Base-by-base conservation (phyloP, 2,113 vertebrate genomes). In the Ancistrus triradiatus region DNA sequence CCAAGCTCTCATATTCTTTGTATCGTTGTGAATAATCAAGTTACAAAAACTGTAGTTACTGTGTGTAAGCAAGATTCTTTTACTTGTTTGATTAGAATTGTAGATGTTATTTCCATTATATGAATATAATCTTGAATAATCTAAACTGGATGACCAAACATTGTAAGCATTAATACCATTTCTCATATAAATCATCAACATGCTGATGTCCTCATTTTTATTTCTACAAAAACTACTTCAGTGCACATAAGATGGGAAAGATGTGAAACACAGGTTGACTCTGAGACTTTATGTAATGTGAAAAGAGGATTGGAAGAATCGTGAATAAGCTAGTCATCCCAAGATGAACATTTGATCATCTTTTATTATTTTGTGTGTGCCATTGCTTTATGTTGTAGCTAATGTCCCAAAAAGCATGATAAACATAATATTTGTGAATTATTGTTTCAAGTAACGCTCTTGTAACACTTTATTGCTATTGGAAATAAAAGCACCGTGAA, bases 401-500 rank as follows among this genome's bases (percentile, higher is more conserved):
- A n/a, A n/a, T n/a, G n/a, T n/a, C n/a, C n/a, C n/a, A n/a, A n/a
- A n/a, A n/a, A n/a, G n/a, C n/a, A n/a, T n/a, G n/a, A n/a, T 5
- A 35, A 55, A 15, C 47, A 21, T 70, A 57, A 31, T 0, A 24
- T 5, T 49, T 55, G 19, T 68, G 37, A 49, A 17, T 44, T 38
- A 15, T 22, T 37, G 31, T 44, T 65, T 68, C n/a, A 46, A 35
- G 7, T 24, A 27, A 48, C 49, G 11, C 53, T 50, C 17, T 14
- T 73, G 64, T 73, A 63, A 11, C 17, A 48, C n/a, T 35, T 67
- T 51, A 58, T 38, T 48, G 19, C 10, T 57, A 24, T 58, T 52
- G 10, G 6, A 63, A 73, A 73, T 73, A 68, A 73, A n/a, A 73
- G 42, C 31, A 11, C 64, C 63, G 21, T 67, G 59, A 63, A 67